A percentile compares a stretch with the other conserved stretches of the same genome.
Evolutionary conservation across 1,140 invertebrate genomes (phyloP).

Genomic region (Batillaria attramentaria): DNA sequence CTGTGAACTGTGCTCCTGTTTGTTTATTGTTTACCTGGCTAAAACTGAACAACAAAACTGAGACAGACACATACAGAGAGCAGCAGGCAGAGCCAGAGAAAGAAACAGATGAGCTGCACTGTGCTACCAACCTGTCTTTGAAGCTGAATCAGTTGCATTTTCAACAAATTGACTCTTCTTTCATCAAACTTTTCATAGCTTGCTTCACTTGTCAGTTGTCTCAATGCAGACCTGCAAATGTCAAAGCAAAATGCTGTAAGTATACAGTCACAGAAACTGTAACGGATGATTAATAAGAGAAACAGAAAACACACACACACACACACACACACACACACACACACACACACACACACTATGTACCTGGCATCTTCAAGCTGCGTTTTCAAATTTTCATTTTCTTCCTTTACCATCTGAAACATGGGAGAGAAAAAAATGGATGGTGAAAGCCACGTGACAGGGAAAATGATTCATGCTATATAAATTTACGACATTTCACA

Average conservation of each 20-base stretch:
- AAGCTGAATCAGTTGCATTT: conserved; percentile 67
- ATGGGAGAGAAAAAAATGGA: conserved; percentile 31
- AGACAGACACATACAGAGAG: no score
- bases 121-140: conserved; percentile 67
- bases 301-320: neutral
- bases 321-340: neutral
- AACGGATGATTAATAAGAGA: neutral
- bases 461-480: no score
- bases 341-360: conserved; percentile 17
- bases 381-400: conserved; percentile 54
- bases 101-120: no score
- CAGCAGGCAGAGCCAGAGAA: no score
- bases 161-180: conserved; percentile 62
- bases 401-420: conserved; percentile 55
- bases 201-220: conserved; percentile 60
- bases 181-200: conserved; percentile 68
- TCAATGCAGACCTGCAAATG: conserved; percentile 51
- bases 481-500: no score
- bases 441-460: no score
- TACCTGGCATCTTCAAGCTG: conserved; percentile 56
- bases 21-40: no score
- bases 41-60: no score
- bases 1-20: no score
- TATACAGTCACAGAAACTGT: neutral
- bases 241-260: neutral